These are phyloP conservation scores for Coregonus ussuriensis DNA, from an alignment of 2,797 vertebrate genomes.

Conservation along the genomic window DNA sequence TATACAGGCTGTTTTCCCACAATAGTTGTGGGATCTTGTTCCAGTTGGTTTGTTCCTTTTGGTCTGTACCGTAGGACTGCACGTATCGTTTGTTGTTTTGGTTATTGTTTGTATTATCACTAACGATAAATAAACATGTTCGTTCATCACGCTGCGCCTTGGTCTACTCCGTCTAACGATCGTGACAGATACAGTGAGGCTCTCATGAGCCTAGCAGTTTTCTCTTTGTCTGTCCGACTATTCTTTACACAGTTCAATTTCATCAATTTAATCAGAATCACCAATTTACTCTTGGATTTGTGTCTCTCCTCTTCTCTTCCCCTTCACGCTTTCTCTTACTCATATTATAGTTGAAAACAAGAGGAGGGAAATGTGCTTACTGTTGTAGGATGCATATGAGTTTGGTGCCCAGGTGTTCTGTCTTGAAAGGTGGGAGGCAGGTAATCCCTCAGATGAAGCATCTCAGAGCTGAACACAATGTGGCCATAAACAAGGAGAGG, in stretches of 20 bases:
- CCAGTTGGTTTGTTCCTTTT: too few species aligned
- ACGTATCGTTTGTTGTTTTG: too few species aligned
- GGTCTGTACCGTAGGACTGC: too few species aligned
- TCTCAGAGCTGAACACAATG: background rate
- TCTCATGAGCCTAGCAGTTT: background rate
- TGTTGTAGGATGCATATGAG: background rate
- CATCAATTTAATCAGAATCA: background rate
- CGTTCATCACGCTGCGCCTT: too few species aligned
- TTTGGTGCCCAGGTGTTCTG: background rate
- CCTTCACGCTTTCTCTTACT: background rate
- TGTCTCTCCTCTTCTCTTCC: background rate
- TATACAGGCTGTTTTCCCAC: too few species aligned
- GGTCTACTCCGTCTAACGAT: too few species aligned
- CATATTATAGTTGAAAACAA: background rate
- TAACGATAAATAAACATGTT: too few species aligned
- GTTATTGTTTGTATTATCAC: too few species aligned
- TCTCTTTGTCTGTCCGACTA: background rate
- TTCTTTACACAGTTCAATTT: background rate
- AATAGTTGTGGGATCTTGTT: too few species aligned
- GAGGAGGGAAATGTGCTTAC: background rate
- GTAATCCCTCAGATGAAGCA: slow-evolving; percentile 8
- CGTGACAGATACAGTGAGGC: background rate
- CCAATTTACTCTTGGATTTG: background rate
- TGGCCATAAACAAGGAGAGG: slow-evolving; percentile 26
- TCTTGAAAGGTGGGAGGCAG: background rate